Evolutionary conservation across 2,888 invertebrate species (phyloP).

Genomic region (Erebia epiphron): DNA sequence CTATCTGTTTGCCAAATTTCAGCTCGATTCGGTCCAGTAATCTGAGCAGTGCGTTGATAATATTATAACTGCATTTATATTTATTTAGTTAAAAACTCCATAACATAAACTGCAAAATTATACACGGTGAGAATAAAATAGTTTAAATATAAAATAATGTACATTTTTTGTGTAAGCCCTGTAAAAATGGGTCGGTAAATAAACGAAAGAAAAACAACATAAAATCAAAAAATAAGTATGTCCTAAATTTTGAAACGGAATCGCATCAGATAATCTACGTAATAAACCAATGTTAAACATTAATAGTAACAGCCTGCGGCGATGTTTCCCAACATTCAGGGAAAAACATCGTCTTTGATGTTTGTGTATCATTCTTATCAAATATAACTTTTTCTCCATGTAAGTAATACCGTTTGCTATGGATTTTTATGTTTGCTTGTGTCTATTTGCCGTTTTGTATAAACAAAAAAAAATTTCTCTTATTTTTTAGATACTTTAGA

Average conservation of each 20-base stretch:
- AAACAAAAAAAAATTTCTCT: neutral
- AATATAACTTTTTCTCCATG: neutral
- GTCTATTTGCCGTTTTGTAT: neutral
- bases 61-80: no score
- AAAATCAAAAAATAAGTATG: neutral
- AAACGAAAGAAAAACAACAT: neutral
- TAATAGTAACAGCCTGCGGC: neutral
- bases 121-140: no score
- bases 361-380: slow-evolving; percentile 1
- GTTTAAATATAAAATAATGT: no score
- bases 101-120: no score
- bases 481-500: no score
- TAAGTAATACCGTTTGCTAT: slow-evolving; percentile 3
- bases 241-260: neutral
- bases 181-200: no score
- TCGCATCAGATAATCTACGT: neutral
- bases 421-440: neutral
- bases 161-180: no score
- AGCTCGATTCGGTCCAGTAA: no score
- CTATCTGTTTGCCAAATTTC: no score
- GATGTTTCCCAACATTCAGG: neutral
- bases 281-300: slow-evolving; percentile 9
- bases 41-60: no score
- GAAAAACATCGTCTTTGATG: neutral
- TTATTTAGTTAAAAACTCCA: no score